Base-by-base conservation (phyloP, 2,113 vertebrate species). In the Lipophrys pholis region DNA sequence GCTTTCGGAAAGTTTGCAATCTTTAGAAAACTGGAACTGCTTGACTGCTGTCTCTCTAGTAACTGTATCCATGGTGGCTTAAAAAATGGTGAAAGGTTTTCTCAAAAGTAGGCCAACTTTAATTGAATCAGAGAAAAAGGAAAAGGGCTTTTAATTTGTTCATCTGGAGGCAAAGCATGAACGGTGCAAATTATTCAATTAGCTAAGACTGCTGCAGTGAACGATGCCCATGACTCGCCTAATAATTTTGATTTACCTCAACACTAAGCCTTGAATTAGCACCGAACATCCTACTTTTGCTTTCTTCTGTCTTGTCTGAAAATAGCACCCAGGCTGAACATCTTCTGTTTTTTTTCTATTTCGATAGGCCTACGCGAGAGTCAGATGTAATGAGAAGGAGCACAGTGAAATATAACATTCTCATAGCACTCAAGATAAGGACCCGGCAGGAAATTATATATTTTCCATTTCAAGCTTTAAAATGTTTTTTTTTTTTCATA, bases 121-220 rank as follows among this genome's bases (percentile, higher is more conserved):
- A 91, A 88, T 82, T 85, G 61, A 89, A 86, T 83, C 76, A 77
- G 45, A 76, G 69, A 76, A 73, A 63, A 15, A 64, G 56, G 40
- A 64, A 61, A 75, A 78, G 17, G 52, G 21, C 46, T 91, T 86
- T 85, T 76, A 86, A 83, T 83, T 84, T 75, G 60, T 76, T 87
- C 78, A 89, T 82, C 82, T 85, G 45, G 46, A 88, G 73, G 85
- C 76, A 81, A 73, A 67, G 69, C 82, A 84, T 86, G 86, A 86
- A 69, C 43, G 5, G 53, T 76, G 52, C 70, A 76, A 87, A 89
- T 84, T 69, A 77, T 89, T 87, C 73, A 64, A 86, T 89, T 82
- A 86, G 81, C 30, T 7, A 38, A 64, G 71, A 68, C 81, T 82
- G 67, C 61, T 15, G 8, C 53, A 69, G 59, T 49, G 62, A 80